Base-by-base conservation (phyloP, 2,113 vertebrate species). In the Nibea albiflora region DNA sequence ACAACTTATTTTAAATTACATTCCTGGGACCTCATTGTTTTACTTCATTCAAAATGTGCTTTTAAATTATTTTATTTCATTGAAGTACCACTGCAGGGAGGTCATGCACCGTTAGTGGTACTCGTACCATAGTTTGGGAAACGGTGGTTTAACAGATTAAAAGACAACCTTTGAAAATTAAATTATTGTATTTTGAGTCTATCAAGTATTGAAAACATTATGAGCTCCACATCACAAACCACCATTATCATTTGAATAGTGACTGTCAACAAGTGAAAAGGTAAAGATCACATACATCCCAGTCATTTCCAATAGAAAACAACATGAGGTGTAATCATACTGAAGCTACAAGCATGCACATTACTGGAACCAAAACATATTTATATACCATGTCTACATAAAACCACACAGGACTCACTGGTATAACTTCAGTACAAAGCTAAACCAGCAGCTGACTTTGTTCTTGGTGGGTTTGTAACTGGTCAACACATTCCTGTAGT, bases 401-500 rank as follows among this genome's bases (percentile, higher is more conserved):
- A 31, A 56, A 47, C 28, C 50, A 52, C 35, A 31, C 1, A 11
- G 24, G 24, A 47, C 22, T 68, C 42, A 26, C 35, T 61, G 35
- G 46, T 42, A 8, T 11, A 49, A 2, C 26, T 20, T 28, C 19
- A n/a, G 44, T 1, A 12, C 4, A 2, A 19, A n/a, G 68, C 19
- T 52, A 70, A 64, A 58, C 15, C 2, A 65, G 26, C 19, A 16
- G 19, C 66, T 60, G 20, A 53, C 17, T 22, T 54, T 69, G 26
- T 20, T 4, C 22, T n/a, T 39, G 47, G 42, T 16, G n/a, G 20
- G 58, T 76, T 74, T 83, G 70, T 67, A 28, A 62, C 22, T 16
- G 50, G 57, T 84, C 76, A 85, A 73, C 78, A 83, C 80, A 86
- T 87, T 88, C 80, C 75, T 69, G 67, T 12, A 53, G 71, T 31